Base-by-base conservation (phyloP, 1,140 invertebrate genomes). In the Grapholita molesta region DNA sequence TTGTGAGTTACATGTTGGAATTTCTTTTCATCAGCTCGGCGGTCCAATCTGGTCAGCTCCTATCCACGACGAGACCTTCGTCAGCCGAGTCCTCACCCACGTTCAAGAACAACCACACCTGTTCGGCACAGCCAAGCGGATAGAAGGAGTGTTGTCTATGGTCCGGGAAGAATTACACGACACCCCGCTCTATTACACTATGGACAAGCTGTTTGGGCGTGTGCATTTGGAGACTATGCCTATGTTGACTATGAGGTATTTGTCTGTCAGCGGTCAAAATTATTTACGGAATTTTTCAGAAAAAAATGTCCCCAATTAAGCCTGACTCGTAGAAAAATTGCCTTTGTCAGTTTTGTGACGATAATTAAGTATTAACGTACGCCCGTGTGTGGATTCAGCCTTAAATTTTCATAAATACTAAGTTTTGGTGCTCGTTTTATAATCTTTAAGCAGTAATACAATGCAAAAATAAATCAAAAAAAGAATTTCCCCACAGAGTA, bases 1-100 rank as follows among this genome's bases (percentile, higher is more conserved):
- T n/a, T n/a, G n/a, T n/a, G n/a, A n/a, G n/a, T n/a, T n/a, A n/a
- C n/a, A n/a, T n/a, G n/a, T n/a, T n/a, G n/a, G n/a, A n/a, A 24
- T 55, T 64, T 25, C 64, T 15, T 52, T 64, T 57, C 89, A 86
- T 25, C 83, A 96, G 94, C 89, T 99, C 69, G 98, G 97, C 35
- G 99, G 99, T 15, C 99, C 99, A 0, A 96, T 99, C 71, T 99
- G 98, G 98, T 94, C 95, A 4, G 96, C 94, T 9, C 95, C 95
- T 9, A 93, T 99, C 32, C 98, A 99, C 85, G 93, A 97, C 80
- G 84, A 90, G 67, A 83, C 92, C 0, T 99, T 99, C 91, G 94
- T 99, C 0, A 66, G 87, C 2, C 86, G 92, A 42, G 83, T 95
- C 2, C 64, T 94, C 33, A 68, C 78, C 66, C 72, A 90, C 32